Base-by-base conservation (phyloP, 2,888 invertebrate genomes). In the Drosophila anceps region DNA sequence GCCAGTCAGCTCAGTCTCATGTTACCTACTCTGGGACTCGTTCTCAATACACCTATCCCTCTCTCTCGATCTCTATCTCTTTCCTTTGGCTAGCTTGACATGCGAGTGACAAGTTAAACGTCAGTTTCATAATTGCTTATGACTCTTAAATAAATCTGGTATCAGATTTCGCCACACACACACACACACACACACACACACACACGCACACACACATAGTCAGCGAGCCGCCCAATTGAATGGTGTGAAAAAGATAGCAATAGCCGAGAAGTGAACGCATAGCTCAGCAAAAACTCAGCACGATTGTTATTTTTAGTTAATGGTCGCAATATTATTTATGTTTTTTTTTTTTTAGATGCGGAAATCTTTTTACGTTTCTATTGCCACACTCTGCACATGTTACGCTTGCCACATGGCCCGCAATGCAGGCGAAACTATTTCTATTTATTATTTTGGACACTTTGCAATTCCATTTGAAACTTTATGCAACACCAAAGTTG, bases 51-150 rank as follows among this genome's bases (percentile, higher is more conserved):
- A 15, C 39, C 55, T 35, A 31, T 55, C 37, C 20, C 33, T 43
- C 33, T 54, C 7, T 27, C 15, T 15, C n/a, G 33, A 6, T 13
- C 8, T 20, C 1, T 44, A 12, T 41, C 27, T 58, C 46, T 53
- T 12, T 58, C 51, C 10, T 10, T 59, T 39, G 1, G 8, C 44
- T 39, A 57, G 27, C 50, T 48, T 39, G 68, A 66, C 82, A 67
- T 60, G 76, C 63, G 63, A 81, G 77, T 88, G 86, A 90, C 86
- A 86, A 83, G 90, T 69, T 81, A 85, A 90, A 90, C 79, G 88
- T 77, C 79, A 73, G 81, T 82, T 81, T 85, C 80, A 78, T 87
- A 87, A 87, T 90, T 90, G 82, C 81, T 75, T 69, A 78, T 85
- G 79, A 76, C 81, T 85, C 75, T 81, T 76, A 74, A 79, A 69